Evolutionary conservation across 1,140 invertebrate species (phyloP).

Genomic region (Pogonognathellus flavescens): DNA sequence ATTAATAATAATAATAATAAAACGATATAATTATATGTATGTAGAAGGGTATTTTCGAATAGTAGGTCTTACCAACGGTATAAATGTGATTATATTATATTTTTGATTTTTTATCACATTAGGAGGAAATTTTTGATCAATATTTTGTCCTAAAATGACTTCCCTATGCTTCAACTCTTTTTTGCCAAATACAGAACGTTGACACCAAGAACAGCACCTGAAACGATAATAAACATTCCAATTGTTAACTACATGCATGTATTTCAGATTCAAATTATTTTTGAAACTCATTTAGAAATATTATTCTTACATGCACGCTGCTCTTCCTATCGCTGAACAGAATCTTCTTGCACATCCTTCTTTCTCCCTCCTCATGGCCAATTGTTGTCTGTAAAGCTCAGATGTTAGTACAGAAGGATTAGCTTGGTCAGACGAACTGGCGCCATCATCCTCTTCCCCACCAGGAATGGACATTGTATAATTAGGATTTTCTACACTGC

Average conservation of each 20-base stretch:
- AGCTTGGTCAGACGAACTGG: conserved; percentile 6
- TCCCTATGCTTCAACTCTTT: conserved; percentile 72
- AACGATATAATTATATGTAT: too few species aligned
- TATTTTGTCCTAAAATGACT: conserved; percentile 72
- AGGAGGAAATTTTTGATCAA: conserved; percentile 82
- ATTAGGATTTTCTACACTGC: conserved; percentile 59
- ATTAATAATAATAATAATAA: too few species aligned
- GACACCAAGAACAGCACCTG: conserved; percentile 65
- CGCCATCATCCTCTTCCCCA: conserved; percentile 4
- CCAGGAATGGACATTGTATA: conserved; percentile 35
- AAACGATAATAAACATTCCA: neutral
- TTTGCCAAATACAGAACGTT: conserved; percentile 65
- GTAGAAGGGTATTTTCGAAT: conserved; percentile 8
- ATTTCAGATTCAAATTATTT: neutral
- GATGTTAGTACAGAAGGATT: conserved; percentile 8
- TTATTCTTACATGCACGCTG: conserved; percentile 52
- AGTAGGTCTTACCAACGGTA: conserved; percentile 84
- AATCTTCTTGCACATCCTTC: conserved; percentile 27
- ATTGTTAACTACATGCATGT: too few species aligned
- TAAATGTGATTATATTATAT: conserved; percentile 97
- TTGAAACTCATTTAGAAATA: conserved; percentile 1
- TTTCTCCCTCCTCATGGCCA: conserved; percentile 12
- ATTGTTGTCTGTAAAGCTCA: conserved; percentile 45
- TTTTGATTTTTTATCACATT: conserved; percentile 99
- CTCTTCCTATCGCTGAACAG: conserved; percentile 5